Evolutionary conservation across 30 jellyfish, hydroid and myxozoan genomes (phyloP), one percentile per base, ranked within the genome.

Genomic region (Phacellophora camtschatica): DNA sequence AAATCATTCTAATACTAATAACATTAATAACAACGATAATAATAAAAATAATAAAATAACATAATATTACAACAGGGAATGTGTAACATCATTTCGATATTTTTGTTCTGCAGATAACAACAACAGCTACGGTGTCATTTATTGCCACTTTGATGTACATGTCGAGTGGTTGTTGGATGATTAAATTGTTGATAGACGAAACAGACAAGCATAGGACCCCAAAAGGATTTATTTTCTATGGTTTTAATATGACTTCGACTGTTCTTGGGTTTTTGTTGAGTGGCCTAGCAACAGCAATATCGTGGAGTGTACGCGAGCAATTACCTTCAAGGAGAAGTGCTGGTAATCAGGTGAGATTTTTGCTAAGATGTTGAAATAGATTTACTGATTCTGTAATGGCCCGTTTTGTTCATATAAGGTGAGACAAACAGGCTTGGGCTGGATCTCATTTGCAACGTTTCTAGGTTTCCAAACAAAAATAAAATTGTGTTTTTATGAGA

Each of bases 151-250:
- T 80, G 29, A 64, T 80, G 84, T 80, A 80, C 77, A 70, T 80
- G 76, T 80, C 91, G 22, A 62, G 91, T 36, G 84, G 91, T 7
- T 80, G 91, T 37, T 80, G 91, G 91, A 64, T 80, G 91, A 80
- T 80, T 5, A 66, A 80, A 10, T 27, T 80, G 39, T 35, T 80
- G 74, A 64, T 80, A 1, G 54, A 66, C 9, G 91, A 80, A 37
- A 80, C 91, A 2, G 58, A 56, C 0, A 20, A 36, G 16, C 77
- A 80, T 42, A 48, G 39, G 33, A 22, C 78, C 4, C 37, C 84
- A 15, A 80, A 66, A n/a, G 81, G 58, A 11, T 80, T 43, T 51
- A 50, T 66, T 9, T 80, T 80, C 66, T 80, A 80, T 50, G 91
- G 91, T 22, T 80, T 54, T 16, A 80, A 80, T 43, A 80, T 67